Percentiles rank a stretch among this genome's conserved stretches.
Evolutionary conservation across 2,797 vertebrate species (phyloP).

Genomic region (Babyrousa celebensis): DNA sequence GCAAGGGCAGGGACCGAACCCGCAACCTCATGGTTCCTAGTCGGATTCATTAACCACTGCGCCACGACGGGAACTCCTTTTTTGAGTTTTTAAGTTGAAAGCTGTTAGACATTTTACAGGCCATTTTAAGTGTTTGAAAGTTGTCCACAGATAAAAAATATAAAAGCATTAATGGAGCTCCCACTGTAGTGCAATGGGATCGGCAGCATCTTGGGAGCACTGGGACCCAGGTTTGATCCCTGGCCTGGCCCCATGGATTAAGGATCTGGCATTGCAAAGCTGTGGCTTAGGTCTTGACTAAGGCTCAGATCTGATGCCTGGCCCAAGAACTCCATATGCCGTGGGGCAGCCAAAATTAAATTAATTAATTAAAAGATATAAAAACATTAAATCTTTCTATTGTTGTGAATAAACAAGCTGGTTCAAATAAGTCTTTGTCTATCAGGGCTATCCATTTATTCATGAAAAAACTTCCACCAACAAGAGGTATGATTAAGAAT

Average conservation of each 20-base stretch:
- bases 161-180: slow-evolving; percentile 1
- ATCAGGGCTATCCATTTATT: background rate
- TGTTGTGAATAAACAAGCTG: slow-evolving; percentile 1
- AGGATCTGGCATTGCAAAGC: too few species aligned
- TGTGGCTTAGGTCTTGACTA: too few species aligned
- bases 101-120: background rate
- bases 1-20: too few species aligned
- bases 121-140: slow-evolving; percentile 29
- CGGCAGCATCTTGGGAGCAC: too few species aligned
- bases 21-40: too few species aligned
- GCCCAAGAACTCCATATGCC: too few species aligned
- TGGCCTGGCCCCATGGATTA: too few species aligned
- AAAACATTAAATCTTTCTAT: slow-evolving; percentile 51
- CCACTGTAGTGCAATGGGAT: too few species aligned
- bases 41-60: too few species aligned
- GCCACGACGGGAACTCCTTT: background rate
- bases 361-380: background rate
- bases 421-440: slow-evolving; percentile 14
- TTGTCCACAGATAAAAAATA: slow-evolving; percentile 14
- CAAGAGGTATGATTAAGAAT: background rate
- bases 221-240: too few species aligned
- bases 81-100: background rate
- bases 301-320: too few species aligned
- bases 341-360: too few species aligned
- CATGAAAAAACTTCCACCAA: background rate